Base-by-base conservation (phyloP, 2,888 invertebrate genomes). In the Ochlodes sylvanus region DNA sequence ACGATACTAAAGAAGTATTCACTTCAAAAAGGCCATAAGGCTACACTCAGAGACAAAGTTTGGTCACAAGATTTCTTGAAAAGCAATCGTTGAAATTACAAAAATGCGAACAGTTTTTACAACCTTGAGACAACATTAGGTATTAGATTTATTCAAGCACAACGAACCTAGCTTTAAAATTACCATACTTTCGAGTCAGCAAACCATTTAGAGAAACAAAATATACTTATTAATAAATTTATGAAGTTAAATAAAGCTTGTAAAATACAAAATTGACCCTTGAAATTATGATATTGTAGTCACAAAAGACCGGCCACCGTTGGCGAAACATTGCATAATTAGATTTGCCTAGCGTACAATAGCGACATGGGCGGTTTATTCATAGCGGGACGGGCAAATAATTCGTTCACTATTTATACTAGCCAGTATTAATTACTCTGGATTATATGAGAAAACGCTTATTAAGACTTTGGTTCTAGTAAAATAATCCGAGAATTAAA, bases 281-380 rank as follows among this genome's bases (percentile, higher is more conserved):
- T 52, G 19, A 52, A 62, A 41, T 62, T 38, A 62, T 21, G 52
- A 62, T 62, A 62, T 54, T 54, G 21, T 21, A 44, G 50, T 38
- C 52, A 21, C 60, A 60, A 52, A 62, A 54, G 50, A 38, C 15
- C 62, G 21, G 38, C 52, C 17, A 62, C 19, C 62, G 34, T 21
- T 62, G 62, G 62, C 47, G 60, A 62, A 61, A 63, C 63, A 63
- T 54, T 55, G 63, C 63, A 42, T 63, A 63, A 63, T 63, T 63
- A 63, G 54, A 63, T 63, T 55, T 55, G 54, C 63, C 15, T 55
- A 55, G 63, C 54, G 27, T n/a, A 55, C 54, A 63, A 63, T 54
- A 55, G 55, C 54, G 54, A 17, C 6, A 52, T 52, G 38, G 21
- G 52, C 15, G 55, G 55, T 19, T 55, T 63, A 55, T 63, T 54